These are phyloP conservation scores for Nanorana parkeri DNA, from an alignment of 2,113 vertebrate genomes.

Conservation along the genomic window DNA sequence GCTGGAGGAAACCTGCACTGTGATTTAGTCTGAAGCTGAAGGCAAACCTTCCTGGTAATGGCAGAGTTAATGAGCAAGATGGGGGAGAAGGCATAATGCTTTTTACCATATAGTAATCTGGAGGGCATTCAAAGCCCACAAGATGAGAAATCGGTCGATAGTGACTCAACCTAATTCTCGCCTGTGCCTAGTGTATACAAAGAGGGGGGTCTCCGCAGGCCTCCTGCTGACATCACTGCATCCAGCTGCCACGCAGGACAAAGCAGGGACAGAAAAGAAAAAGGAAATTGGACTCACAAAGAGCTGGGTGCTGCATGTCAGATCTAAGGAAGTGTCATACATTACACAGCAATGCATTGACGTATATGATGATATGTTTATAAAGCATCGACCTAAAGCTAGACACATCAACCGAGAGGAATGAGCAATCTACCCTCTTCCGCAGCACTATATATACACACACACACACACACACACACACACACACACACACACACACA, in stretches of 20 bases:
- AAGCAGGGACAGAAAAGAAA: neutral
- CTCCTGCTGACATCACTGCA: no score
- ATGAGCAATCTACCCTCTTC: no score
- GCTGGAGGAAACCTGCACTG: neutral
- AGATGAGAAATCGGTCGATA: slow-evolving; percentile 32
- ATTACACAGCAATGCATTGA: no score
- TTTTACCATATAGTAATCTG: neutral
- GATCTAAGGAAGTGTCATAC: no score
- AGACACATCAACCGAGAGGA: no score
- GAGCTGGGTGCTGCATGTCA: neutral
- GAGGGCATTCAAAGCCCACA: slow-evolving; percentile 1
- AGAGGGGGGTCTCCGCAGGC: neutral
- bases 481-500: no score
- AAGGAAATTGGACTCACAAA: slow-evolving; percentile 6
- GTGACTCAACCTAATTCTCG: slow-evolving; percentile 48
- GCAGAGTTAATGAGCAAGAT: slow-evolving; percentile 5
- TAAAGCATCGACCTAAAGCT: no score
- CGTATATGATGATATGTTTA: no score
- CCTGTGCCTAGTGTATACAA: neutral
- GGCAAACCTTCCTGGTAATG: neutral
- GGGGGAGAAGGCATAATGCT: neutral
- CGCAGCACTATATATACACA: no score
- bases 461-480: no score
- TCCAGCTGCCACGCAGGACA: slow-evolving; percentile 30
- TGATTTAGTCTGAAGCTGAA: neutral